Evolutionary conservation across 2,797 vertebrate genomes (phyloP).

Genomic region (Varecia variegata): DNA sequence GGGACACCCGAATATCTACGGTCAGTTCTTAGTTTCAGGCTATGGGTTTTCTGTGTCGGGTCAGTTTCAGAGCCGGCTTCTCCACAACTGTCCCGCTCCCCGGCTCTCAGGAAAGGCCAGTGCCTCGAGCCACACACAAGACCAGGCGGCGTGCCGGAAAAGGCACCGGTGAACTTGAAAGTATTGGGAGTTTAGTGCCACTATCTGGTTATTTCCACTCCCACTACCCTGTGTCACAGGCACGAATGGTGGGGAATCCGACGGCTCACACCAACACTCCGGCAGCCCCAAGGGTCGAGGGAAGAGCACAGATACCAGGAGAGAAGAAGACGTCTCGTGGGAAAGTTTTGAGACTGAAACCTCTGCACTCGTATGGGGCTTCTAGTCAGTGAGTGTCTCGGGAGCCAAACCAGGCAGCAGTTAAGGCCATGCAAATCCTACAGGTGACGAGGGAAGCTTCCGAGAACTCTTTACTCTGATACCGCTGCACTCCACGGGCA

Average conservation of each 20-base stretch:
- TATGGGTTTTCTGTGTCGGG: not conserved
- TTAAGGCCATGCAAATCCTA: not conserved
- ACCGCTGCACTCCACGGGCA: not conserved
- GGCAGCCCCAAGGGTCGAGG: not conserved
- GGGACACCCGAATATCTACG: accelerated
- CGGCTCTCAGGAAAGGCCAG: not conserved
- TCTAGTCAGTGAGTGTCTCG: not conserved
- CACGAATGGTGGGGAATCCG: not conserved
- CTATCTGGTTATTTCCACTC: not conserved
- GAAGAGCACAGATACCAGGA: not conserved
- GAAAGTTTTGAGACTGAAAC: not conserved
- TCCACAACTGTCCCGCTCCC: too few species aligned
- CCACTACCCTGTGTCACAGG: not conserved
- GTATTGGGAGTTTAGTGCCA: not conserved
- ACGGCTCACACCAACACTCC: not conserved
- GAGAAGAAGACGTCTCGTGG: not conserved
- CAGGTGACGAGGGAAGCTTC: not conserved
- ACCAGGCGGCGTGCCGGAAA: not conserved
- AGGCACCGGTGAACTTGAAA: not conserved
- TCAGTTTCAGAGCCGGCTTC: not conserved
- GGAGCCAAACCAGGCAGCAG: not conserved
- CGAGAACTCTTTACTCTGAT: not conserved
- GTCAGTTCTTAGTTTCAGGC: not conserved
- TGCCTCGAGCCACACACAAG: not conserved
- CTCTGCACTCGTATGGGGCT: not conserved